These are phyloP conservation scores for Sylvilagus floridanus DNA, from an alignment of 2,797 vertebrate genomes.

Conservation along the genomic window DNA sequence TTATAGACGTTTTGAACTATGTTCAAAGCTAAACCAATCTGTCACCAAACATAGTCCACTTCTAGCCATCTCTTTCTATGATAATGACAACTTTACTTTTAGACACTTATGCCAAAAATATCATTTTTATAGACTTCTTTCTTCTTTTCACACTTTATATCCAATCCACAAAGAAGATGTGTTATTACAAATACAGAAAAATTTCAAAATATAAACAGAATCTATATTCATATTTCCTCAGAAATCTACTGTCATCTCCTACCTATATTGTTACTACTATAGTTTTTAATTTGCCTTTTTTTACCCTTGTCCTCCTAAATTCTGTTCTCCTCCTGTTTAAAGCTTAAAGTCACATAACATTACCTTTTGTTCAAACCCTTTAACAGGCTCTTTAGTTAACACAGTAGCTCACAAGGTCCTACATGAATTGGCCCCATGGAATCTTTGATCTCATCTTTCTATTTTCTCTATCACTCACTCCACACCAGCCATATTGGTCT, in stretches of 20 bases:
- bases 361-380: conserved; percentile 7
- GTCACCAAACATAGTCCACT: neutral
- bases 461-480: neutral
- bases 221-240: neutral
- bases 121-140: neutral
- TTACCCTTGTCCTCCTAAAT: neutral
- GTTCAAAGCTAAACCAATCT: conserved; percentile 15
- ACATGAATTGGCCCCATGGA: neutral
- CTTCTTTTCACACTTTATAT: neutral
- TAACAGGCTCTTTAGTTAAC: neutral
- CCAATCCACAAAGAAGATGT: neutral
- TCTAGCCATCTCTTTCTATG: conserved; percentile 14
- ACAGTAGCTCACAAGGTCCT: neutral
- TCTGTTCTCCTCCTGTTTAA: conserved; percentile 23
- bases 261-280: neutral
- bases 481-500: neutral
- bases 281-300: neutral
- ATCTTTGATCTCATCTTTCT: neutral
- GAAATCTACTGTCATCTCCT: neutral
- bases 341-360: conserved; percentile 4
- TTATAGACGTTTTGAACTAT: conserved; percentile 11
- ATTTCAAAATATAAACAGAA: conserved; percentile 18
- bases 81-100: neutral
- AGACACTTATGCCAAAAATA: neutral
- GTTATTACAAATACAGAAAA: conserved; percentile 2